phyloP scores from a whole-genome alignment of 2,888 invertebrate genomes.

The Auanema freiburgensis region DNA sequence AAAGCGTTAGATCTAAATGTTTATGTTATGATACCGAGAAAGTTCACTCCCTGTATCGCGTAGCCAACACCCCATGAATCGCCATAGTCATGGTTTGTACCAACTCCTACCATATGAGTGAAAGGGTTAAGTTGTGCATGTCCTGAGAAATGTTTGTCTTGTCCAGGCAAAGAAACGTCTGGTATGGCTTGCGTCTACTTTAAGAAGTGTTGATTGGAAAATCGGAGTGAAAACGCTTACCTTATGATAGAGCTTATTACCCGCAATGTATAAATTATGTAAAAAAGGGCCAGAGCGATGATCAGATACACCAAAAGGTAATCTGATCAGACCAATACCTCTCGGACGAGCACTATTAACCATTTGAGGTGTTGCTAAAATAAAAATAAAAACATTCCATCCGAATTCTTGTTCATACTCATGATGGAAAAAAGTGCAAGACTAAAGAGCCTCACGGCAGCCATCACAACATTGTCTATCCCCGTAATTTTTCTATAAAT shows the following conservation, averaged over 20 bases:
- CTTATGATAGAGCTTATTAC: constrained; percentile 46
- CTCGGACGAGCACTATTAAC: constrained; percentile 27
- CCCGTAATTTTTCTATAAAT: no score
- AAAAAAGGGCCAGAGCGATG: constrained; percentile 47
- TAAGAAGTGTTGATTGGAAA: not conserved
- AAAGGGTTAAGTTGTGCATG: constrained; percentile 47
- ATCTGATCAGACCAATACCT: constrained; percentile 44
- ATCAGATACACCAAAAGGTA: constrained; percentile 49
- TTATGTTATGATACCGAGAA: constrained; percentile 23
- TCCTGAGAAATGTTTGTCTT: constrained; percentile 47
- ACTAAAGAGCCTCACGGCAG: no score
- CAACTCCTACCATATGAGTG: constrained; percentile 44
- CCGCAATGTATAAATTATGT: constrained; percentile 45
- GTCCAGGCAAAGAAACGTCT: constrained; percentile 45
- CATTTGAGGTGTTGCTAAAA: no score
- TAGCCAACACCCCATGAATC: constrained; percentile 47
- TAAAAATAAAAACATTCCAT: no score
- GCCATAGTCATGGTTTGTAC: constrained; percentile 38
- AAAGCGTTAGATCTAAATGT: not conserved
- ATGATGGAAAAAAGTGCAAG: no score
- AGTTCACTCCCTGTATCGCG: constrained; percentile 45
- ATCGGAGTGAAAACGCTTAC: constrained; percentile 3
- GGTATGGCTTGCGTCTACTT: constrained; percentile 41
- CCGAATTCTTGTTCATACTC: no score
- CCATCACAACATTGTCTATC: no score